These are phyloP conservation scores for Rana temporaria DNA, from an alignment of 2,113 vertebrate genomes.

Conservation along the genomic window DNA sequence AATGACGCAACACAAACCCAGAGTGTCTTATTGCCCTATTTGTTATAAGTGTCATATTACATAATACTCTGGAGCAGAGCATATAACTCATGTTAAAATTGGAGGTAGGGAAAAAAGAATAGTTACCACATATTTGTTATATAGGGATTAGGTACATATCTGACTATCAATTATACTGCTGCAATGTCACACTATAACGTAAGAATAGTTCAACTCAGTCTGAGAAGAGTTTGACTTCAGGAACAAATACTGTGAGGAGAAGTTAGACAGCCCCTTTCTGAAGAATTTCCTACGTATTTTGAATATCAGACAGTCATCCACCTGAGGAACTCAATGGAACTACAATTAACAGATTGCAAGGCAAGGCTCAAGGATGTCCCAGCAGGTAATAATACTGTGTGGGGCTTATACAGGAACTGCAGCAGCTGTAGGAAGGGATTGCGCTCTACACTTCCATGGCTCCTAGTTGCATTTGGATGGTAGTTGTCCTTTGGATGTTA, in stretches of 20 bases:
- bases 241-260: constrained; percentile 12
- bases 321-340: constrained; percentile 16
- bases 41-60: constrained; percentile 30
- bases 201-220: not conserved
- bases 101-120: constrained; percentile 33
- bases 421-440: constrained; percentile 20
- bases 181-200: not conserved
- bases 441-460: constrained; percentile 7
- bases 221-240: constrained; percentile 5
- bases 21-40: constrained; percentile 48
- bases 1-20: constrained; percentile 29
- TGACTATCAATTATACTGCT: not conserved
- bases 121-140: constrained; percentile 7
- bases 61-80: constrained; percentile 32
- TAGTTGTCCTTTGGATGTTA: not conserved
- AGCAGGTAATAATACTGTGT: constrained; percentile 42
- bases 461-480: not conserved
- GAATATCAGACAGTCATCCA: constrained; percentile 10
- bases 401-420: not conserved
- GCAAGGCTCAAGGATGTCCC: constrained; percentile 6
- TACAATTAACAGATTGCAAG: constrained; percentile 24
- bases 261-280: not conserved
- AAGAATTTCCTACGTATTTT: not conserved
- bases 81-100: constrained; percentile 16
- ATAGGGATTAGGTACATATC: constrained; percentile 7